These are phyloP conservation scores for Troglohyphantes excavatus DNA, from an alignment of 2,888 invertebrate species.

Conservation along the genomic window DNA sequence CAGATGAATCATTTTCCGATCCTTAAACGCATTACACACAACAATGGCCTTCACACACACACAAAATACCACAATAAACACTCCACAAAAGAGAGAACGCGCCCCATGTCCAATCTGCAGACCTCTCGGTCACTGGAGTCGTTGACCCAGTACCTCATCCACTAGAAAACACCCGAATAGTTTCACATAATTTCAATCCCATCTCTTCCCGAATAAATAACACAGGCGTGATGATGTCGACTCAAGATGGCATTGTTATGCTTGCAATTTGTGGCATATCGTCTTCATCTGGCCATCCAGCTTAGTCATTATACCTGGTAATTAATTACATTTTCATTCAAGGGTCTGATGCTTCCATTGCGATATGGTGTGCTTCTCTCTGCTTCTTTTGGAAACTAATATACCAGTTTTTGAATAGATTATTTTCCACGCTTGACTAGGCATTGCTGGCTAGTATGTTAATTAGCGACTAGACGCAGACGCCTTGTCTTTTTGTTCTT, in stretches of 20 bases:
- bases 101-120: constrained; percentile 33
- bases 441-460: constrained; percentile 23
- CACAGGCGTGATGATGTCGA: constrained; percentile 45
- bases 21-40: background rate
- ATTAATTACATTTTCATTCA: constrained; percentile 49
- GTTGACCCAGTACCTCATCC: constrained; percentile 10
- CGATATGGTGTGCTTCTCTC: too few species aligned
- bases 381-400: too few species aligned
- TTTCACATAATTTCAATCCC: constrained; percentile 2
- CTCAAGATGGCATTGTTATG: constrained; percentile 16
- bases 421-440: background rate
- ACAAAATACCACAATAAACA: constrained; percentile 7
- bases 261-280: constrained; percentile 8
- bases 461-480: constrained; percentile 24
- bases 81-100: constrained; percentile 12
- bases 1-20: background rate
- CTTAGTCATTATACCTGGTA: constrained; percentile 21
- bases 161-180: background rate
- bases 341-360: too few species aligned
- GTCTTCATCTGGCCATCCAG: constrained; percentile 17
- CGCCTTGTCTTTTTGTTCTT: constrained; percentile 3
- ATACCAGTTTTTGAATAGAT: constrained; percentile 7
- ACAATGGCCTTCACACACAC: constrained; percentile 26
- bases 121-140: constrained; percentile 30
- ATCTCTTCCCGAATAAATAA: constrained; percentile 29